These are phyloP conservation scores for Triops cancriformis DNA, from an alignment of 1,140 invertebrate genomes.

Conservation along the genomic window DNA sequence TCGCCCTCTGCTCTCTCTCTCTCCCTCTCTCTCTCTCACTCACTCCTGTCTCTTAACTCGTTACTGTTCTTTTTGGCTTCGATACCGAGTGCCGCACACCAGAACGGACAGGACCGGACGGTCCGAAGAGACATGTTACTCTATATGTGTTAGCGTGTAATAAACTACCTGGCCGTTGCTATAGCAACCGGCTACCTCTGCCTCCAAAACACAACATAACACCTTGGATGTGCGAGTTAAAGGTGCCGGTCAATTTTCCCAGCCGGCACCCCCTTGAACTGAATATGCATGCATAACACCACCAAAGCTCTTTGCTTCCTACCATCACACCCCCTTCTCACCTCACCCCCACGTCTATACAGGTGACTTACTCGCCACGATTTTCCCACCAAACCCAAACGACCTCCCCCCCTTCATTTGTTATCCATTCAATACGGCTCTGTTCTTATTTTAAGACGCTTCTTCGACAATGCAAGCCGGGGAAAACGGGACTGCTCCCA, in stretches of 20 bases:
- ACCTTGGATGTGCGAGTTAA: conserved; percentile 2
- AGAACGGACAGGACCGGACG: not conserved
- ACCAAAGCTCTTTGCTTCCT: not conserved
- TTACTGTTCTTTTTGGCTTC: not conserved
- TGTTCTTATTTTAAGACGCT: not conserved
- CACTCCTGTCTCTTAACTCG: not conserved
- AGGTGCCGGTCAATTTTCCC: conserved; percentile 3
- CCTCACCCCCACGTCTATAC: not conserved
- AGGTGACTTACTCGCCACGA: not conserved
- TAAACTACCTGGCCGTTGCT: not conserved
- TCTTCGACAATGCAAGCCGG: not conserved
- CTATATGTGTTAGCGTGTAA: not conserved
- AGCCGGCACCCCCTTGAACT: conserved; percentile 2
- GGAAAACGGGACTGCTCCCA: not conserved
- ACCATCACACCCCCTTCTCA: not conserved
- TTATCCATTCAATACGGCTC: not conserved
- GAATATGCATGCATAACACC: not conserved
- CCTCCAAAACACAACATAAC: conserved; percentile 10
- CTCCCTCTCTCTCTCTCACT: not conserved
- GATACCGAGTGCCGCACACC: too few species aligned
- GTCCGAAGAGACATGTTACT: not conserved
- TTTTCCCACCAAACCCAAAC: not conserved
- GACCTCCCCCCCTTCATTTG: not conserved
- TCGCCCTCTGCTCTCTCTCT: not conserved
- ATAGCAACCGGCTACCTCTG: not conserved